Evolutionary conservation across 2,888 invertebrate species (phyloP).

Genomic region (Sclerodermus sp.): DNA sequence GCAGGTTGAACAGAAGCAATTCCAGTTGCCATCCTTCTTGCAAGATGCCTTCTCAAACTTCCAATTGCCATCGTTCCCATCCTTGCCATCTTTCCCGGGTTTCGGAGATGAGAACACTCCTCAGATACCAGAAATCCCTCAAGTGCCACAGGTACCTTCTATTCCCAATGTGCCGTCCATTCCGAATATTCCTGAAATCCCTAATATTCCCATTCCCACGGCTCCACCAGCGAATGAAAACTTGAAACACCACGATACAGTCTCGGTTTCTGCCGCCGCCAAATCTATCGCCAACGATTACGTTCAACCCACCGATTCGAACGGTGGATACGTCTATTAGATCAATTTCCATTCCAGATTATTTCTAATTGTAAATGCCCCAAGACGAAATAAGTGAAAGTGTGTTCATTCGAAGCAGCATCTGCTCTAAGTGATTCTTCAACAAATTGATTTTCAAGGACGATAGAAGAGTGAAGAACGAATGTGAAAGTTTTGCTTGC

Average conservation of each 20-base stretch:
- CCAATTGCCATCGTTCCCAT: neutral
- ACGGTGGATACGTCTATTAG: slow-evolving; percentile 51
- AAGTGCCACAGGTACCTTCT: slow-evolving; percentile 8
- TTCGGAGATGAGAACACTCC: neutral
- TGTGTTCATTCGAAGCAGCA: neutral
- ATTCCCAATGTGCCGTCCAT: neutral
- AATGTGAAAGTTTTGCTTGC: too few species aligned
- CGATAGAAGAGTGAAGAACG: too few species aligned
- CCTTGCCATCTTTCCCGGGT: neutral
- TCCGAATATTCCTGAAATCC: neutral
- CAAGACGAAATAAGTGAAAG: neutral
- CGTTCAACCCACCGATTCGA: slow-evolving; percentile 30
- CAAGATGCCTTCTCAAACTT: slow-evolving; percentile 8
- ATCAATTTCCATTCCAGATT: neutral
- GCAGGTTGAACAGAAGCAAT: slow-evolving; percentile 3
- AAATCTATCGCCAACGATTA: slow-evolving; percentile 17
- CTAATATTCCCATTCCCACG: neutral
- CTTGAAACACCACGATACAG: neutral
- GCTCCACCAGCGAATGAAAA: neutral
- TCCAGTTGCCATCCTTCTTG: slow-evolving; percentile 2
- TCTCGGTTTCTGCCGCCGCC: too few species aligned
- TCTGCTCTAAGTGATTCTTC: too few species aligned
- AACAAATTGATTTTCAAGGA: too few species aligned
- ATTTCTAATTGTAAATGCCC: neutral
- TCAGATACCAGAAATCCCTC: slow-evolving; percentile 4